Percentiles rank a stretch among this genome's conserved stretches.
Conservation (phyloP, 2,888 invertebrate species). For the Syrphus vitripennis region DNA sequence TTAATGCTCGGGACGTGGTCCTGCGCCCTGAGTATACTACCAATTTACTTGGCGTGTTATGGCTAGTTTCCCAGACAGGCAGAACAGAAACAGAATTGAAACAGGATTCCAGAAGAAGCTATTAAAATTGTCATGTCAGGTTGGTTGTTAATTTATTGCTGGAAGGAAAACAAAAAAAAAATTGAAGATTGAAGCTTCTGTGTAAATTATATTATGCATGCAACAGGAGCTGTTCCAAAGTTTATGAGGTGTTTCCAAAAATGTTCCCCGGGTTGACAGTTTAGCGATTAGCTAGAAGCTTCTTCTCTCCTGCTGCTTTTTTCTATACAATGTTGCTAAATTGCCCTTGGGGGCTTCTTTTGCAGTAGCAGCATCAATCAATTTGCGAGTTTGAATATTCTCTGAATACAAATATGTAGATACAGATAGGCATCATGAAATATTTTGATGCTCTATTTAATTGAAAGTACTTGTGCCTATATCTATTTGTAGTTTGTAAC, state of each 20-base stretch:
- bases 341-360: background rate
- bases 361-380: background rate
- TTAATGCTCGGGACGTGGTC: slow-evolving; percentile 57
- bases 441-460: background rate
- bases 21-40: slow-evolving; percentile 36
- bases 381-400: background rate
- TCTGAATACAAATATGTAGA: too few species aligned
- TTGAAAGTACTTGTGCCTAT: background rate
- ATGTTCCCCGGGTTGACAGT: slow-evolving; percentile 59
- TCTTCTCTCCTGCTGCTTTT: background rate
- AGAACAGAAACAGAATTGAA: slow-evolving; percentile 27
- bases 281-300: slow-evolving; percentile 45
- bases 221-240: slow-evolving; percentile 28
- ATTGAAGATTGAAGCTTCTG: slow-evolving; percentile 36
- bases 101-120: slow-evolving; percentile 56
- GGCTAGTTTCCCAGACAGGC: slow-evolving; percentile 47
- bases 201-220: slow-evolving; percentile 53
- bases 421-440: background rate
- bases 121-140: slow-evolving; percentile 58
- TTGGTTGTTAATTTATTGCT: slow-evolving; percentile 65
- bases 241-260: slow-evolving; percentile 69
- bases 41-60: slow-evolving; percentile 42
- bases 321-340: background rate
- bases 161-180: background rate
- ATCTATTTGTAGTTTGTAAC: background rate